Conservation (phyloP, 2,888 invertebrate genomes). For the Chaetogeoica ovagalla region DNA sequence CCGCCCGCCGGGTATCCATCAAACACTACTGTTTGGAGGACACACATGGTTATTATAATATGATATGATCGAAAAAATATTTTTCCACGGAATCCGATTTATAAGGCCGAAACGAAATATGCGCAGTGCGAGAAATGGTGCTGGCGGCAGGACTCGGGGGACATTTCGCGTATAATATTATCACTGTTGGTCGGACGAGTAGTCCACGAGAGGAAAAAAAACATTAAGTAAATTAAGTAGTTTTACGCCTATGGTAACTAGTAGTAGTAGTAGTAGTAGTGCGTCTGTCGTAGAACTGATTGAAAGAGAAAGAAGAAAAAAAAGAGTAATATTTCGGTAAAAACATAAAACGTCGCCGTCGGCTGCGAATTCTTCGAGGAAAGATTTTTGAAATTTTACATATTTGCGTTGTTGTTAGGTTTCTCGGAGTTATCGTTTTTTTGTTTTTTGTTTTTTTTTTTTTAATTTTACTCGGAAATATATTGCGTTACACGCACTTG, state of each 20-base stretch:
- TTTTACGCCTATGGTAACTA: neutral
- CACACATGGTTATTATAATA: neutral
- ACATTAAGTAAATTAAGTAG: slow-evolving; percentile 12
- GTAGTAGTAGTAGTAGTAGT: neutral
- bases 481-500: no score
- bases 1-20: slow-evolving; percentile 18
- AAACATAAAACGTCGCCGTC: neutral
- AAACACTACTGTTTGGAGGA: slow-evolving; percentile 41
- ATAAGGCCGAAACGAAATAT: neutral
- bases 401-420: no score
- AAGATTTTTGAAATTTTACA: neutral
- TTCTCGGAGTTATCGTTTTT: no score
- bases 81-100: slow-evolving; percentile 18
- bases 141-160: neutral
- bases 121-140: neutral
- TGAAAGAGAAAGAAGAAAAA: neutral
- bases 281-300: neutral
- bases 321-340: neutral
- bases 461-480: no score
- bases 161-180: neutral
- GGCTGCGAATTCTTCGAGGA: neutral
- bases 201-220: neutral
- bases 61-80: neutral
- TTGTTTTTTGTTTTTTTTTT: no score
- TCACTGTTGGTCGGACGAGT: neutral